phyloP scores from a whole-genome alignment of 2,888 invertebrate genomes.

The Eurytoma adleriae region DNA sequence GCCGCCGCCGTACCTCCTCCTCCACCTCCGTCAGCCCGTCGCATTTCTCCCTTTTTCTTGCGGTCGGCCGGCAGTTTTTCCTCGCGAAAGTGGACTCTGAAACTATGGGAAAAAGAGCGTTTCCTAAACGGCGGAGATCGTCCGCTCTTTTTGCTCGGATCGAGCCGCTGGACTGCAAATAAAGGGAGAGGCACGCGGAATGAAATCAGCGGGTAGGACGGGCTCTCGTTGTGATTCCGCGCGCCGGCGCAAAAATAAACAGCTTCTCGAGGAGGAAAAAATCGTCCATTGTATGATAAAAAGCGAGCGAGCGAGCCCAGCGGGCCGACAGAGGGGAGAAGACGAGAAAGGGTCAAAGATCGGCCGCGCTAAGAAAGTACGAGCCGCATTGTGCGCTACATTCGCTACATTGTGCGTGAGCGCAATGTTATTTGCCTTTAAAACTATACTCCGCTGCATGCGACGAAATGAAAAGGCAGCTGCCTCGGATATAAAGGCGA shows the following conservation, averaged over 20 bases:
- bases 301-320: constrained; percentile 51
- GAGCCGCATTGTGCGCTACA: neutral
- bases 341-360: constrained; percentile 58
- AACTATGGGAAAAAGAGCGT: neutral
- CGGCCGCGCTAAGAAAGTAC: constrained; percentile 41
- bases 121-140: constrained; percentile 12
- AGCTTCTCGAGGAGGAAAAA: too few relatives aligned
- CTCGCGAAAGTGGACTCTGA: constrained; percentile 16
- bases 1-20: neutral
- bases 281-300: constrained; percentile 43
- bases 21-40: neutral
- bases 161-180: neutral
- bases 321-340: neutral
- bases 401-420: constrained; percentile 32
- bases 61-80: constrained; percentile 42
- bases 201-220: neutral
- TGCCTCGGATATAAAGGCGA: neutral
- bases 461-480: constrained; percentile 60
- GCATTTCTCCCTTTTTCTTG: constrained; percentile 62
- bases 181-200: neutral
- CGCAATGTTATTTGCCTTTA: constrained; percentile 68
- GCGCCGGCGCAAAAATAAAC: constrained; percentile 15
- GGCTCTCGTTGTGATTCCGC: constrained; percentile 8
- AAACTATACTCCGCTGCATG: constrained; percentile 70
- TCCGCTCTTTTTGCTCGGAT: neutral